These are phyloP conservation scores for Cyprinus carpio DNA, from an alignment of 2,113 vertebrate species.

Conservation along the genomic window DNA sequence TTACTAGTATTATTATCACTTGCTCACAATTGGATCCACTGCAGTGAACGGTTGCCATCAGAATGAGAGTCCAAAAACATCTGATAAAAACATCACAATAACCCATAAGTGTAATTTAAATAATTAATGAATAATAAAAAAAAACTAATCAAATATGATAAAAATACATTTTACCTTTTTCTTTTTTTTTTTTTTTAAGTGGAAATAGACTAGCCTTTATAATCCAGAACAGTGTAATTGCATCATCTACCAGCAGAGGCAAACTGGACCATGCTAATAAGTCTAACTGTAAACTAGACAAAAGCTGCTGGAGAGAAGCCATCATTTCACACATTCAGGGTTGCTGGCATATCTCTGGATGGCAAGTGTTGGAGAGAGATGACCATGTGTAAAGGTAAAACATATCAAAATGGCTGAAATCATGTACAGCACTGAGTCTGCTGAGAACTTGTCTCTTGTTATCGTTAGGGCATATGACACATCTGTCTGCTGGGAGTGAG, in stretches of 20 bases:
- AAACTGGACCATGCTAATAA: neutral
- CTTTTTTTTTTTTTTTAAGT: too few species aligned
- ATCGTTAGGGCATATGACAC: slow-evolving; percentile 15
- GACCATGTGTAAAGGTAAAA: neutral
- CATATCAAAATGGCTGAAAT: neutral
- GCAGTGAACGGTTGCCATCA: too few species aligned
- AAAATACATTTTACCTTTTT: too few species aligned
- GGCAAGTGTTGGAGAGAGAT: neutral
- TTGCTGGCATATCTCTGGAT: neutral
- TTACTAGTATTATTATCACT: too few species aligned
- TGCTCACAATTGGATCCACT: too few species aligned
- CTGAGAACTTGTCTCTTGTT: slow-evolving; percentile 25
- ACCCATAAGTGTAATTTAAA: too few species aligned
- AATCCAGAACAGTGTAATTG: neutral
- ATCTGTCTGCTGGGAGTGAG: slow-evolving; percentile 19
- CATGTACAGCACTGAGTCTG: neutral
- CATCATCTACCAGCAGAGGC: neutral
- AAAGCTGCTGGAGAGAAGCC: neutral
- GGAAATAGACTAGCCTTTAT: neutral
- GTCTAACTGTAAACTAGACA: neutral
- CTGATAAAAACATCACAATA: too few species aligned
- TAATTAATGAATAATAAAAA: too few species aligned
- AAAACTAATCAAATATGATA: too few species aligned
- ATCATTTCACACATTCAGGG: neutral
- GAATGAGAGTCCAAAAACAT: too few species aligned